These are phyloP conservation scores for Pemphigus obesinymphae DNA, from an alignment of 1,140 invertebrate genomes.

Conservation along the genomic window DNA sequence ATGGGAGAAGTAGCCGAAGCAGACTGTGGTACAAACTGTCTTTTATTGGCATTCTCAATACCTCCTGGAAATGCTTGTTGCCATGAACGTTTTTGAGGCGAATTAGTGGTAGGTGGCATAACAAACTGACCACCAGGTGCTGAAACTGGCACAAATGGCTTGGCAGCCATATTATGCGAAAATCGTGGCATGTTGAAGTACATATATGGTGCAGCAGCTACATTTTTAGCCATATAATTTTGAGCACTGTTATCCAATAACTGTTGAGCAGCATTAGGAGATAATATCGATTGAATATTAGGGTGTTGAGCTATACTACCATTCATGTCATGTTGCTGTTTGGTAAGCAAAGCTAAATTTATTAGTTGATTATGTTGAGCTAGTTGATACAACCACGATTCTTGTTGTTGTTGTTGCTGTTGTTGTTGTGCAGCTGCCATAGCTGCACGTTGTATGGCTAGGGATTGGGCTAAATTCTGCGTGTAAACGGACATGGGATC, in stretches of 20 bases:
- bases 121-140: conserved; percentile 7
- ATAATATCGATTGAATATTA: conserved; percentile 19
- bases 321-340: conserved; percentile 34
- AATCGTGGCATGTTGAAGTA: conserved; percentile 24
- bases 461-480: conserved; percentile 25
- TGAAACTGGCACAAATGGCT: conserved; percentile 20
- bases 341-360: background rate
- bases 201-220: background rate
- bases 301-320: background rate
- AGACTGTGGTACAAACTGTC: background rate
- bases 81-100: conserved; percentile 42
- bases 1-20: background rate
- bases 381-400: conserved; percentile 18
- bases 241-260: background rate
- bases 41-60: conserved; percentile 15
- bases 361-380: conserved; percentile 21
- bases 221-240: conserved; percentile 37
- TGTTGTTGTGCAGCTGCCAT: conserved; percentile 25
- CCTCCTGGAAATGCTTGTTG: conserved; percentile 42
- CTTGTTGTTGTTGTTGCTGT: conserved; percentile 24
- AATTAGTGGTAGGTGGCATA: background rate
- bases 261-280: conserved; percentile 16
- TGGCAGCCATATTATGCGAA: conserved; percentile 7
- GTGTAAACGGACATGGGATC: conserved; percentile 34
- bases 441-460: conserved; percentile 12